Evolutionary conservation across 35 echinoderm and acorn worm species (phyloP).

Genomic region (Lytechinus pictus): DNA sequence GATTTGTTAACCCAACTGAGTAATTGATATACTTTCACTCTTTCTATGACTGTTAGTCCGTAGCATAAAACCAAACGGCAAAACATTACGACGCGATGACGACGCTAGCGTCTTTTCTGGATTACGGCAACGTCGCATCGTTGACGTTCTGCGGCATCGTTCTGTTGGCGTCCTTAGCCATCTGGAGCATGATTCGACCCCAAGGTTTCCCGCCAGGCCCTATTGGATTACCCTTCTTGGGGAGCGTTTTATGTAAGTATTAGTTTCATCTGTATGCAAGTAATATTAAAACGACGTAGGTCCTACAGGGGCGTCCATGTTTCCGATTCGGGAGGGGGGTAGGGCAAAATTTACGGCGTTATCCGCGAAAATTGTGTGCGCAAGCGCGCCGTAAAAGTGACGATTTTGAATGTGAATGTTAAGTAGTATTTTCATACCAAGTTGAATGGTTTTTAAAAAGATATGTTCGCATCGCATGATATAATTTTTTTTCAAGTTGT

Average conservation of each 20-base stretch:
- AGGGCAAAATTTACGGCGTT: no score
- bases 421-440: no score
- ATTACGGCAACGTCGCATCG: neutral
- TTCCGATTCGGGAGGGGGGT: no score
- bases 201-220: constrained; percentile 58
- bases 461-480: no score
- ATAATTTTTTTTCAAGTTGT: no score
- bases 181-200: constrained; percentile 28
- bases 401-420: no score
- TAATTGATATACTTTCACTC: no score
- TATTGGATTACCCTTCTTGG: constrained; percentile 38
- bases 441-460: no score
- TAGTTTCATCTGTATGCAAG: neutral
- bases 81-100: neutral
- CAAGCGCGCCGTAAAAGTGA: no score
- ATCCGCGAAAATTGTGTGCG: no score
- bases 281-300: neutral
- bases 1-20: no score
- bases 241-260: constrained; percentile 54
- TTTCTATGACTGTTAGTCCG: neutral
- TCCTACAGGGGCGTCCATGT: no score
- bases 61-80: neutral
- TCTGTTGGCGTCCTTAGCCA: neutral
- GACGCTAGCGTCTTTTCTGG: neutral
- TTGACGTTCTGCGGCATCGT: neutral